Evolutionary conservation across 2,797 vertebrate species (phyloP), one percentile per base, ranked within the genome.

Genomic region (Percopsis omiscomaycus): DNA sequence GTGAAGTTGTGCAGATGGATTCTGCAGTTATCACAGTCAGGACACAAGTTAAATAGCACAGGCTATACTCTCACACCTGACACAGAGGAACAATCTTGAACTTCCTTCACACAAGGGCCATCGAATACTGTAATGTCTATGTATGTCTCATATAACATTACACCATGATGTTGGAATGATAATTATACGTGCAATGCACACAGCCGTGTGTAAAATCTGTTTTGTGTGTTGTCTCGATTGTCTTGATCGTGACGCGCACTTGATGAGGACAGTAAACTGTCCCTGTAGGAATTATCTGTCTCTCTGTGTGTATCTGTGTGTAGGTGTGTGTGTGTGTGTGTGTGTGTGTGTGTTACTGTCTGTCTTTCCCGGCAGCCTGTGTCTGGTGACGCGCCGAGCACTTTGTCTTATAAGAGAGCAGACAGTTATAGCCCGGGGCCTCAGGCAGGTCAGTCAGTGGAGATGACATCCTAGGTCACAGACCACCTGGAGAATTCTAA

Each of bases 1-100:
- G 55, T 68, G 48, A 66, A 27, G n/a, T 66, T 27, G 55, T 61
- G 56, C 61, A 63, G 56, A 72, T 72, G 63, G 64, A 47, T 76
- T 77, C 58, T 47, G 71, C 65, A 60, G 75, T 55, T 30, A 29
- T 6, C 2, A 37, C 49, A 53, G 44, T 42, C 10, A 9, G 37
- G 13, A 15, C 15, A 44, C 44, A 11, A 48, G 48, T 12, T 57
- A 12, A 76, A 55, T 44, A 54, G 64, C 59, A 42, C 11, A 46
- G 46, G 59, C 8, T 52, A 58, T 48, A 63, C 45, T 64, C n/a
- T 28, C 53, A 61, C 55, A 60, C 53, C 59, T 44, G 6, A 71
- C 77, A 69, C 13, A 54, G 52, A 69, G 63, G 44, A 55, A 54
- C 47, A 16, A 14, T 22, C 30, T 51, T n/a, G n/a, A 16, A 11